phyloP scores from a whole-genome alignment of 2,888 invertebrate species.

The Eledona agricola region DNA sequence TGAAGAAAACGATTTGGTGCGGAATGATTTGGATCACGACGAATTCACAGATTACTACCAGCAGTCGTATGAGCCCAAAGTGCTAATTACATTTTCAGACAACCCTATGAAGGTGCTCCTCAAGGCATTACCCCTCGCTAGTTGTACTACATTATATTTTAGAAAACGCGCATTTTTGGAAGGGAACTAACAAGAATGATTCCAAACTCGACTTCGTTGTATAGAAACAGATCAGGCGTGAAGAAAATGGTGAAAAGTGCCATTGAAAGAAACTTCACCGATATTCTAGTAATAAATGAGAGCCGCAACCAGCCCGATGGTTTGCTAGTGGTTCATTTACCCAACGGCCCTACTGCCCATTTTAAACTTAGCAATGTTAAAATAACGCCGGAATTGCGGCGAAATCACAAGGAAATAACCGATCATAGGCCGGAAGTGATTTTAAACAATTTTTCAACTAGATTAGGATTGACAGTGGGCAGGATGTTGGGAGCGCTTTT shows the following conservation, averaged over 20 bases:
- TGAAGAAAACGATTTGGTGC: slow-evolving; percentile 79
- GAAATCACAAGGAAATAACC: slow-evolving; percentile 82
- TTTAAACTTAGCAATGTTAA: slow-evolving; percentile 94
- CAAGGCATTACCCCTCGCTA: slow-evolving; percentile 4
- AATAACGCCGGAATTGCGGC: slow-evolving; percentile 85
- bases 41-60: slow-evolving; percentile 89
- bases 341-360: slow-evolving; percentile 96
- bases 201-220: slow-evolving; percentile 89
- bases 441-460: slow-evolving; percentile 94
- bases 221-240: slow-evolving; percentile 87
- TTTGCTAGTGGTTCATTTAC: slow-evolving; percentile 90
- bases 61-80: slow-evolving; percentile 88
- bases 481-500: slow-evolving; percentile 94
- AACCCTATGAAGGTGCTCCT: slow-evolving; percentile 75
- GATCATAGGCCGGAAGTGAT: slow-evolving; percentile 94
- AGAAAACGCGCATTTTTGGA: slow-evolving; percentile 90
- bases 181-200: slow-evolving; percentile 89
- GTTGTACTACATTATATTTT: slow-evolving; percentile 17
- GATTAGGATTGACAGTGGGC: slow-evolving; percentile 89
- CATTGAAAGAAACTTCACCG: slow-evolving; percentile 80
- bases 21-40: slow-evolving; percentile 80
- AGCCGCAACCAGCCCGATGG: slow-evolving; percentile 93
- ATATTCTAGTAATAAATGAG: slow-evolving; percentile 93
- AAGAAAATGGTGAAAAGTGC: slow-evolving; percentile 93
- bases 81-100: slow-evolving; percentile 94